Percentiles rank a stretch among this genome's conserved stretches.
Evolutionary conservation across 2,113 vertebrate genomes (phyloP).

Genomic region (Mastomys natalensis): DNA sequence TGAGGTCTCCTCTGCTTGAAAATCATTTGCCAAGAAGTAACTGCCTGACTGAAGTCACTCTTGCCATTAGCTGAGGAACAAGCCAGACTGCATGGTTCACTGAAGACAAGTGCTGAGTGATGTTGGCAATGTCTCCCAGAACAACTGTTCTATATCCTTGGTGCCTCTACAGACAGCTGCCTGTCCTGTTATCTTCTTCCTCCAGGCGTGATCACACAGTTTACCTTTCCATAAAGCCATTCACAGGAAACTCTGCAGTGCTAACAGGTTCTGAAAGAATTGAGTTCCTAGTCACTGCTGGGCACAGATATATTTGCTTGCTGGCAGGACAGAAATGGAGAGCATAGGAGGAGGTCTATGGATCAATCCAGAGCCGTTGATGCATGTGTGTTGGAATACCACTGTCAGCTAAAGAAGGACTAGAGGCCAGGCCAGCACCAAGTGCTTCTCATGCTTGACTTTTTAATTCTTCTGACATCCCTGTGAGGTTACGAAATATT

Average conservation of each 20-base stretch:
- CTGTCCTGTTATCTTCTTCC: background rate
- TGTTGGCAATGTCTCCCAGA: background rate
- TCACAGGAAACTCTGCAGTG: background rate
- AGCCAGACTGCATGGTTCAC: fast-evolving
- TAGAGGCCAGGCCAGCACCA: background rate
- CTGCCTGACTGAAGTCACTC: background rate
- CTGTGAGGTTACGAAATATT: background rate
- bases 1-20: background rate
- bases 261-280: background rate
- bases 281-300: background rate
- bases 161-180: background rate
- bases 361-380: background rate
- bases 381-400: background rate
- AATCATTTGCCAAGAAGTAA: constrained; percentile 5
- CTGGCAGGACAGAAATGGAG: background rate
- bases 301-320: background rate
- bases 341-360: background rate
- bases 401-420: background rate
- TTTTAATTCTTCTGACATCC: background rate
- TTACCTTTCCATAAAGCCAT: background rate
- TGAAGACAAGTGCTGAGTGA: background rate
- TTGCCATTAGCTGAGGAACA: background rate
- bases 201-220: background rate
- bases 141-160: background rate
- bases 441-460: background rate